A percentile compares a stretch with the other conserved stretches of the same genome.
These are phyloP conservation scores for Drosophila meridiana DNA, from an alignment of 2,888 invertebrate species.

Conservation along the genomic window DNA sequence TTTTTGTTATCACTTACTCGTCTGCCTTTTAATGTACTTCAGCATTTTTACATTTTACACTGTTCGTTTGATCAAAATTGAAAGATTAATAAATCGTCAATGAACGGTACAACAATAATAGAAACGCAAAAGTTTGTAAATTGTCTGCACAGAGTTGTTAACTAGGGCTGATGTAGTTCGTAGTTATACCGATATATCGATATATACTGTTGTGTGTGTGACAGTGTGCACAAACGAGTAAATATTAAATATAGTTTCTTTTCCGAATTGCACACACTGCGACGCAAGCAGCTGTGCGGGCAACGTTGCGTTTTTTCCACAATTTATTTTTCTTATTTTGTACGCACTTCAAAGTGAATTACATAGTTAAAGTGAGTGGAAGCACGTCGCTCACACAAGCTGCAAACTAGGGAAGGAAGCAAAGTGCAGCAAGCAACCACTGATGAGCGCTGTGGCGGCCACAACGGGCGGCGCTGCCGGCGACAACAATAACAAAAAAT, in stretches of 20 bases:
- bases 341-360: conserved; percentile 9
- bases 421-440: conserved; percentile 22
- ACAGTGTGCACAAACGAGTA: conserved; percentile 36
- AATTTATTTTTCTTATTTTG: conserved; percentile 2
- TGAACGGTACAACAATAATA: conserved; percentile 23
- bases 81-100: conserved; percentile 7
- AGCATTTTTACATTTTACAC: conserved; percentile 74
- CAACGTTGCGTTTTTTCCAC: conserved; percentile 56
- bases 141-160: conserved; percentile 19
- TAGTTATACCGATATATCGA: conserved; percentile 16
- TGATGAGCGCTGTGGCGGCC: conserved; percentile 45
- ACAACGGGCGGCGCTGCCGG: conserved; percentile 61
- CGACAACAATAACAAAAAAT: conserved; percentile 55
- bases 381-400: background rate
- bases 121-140: conserved; percentile 8
- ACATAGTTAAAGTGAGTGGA: conserved; percentile 18
- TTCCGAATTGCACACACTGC: conserved; percentile 36
- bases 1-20: conserved; percentile 61
- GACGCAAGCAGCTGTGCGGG: conserved; percentile 47
- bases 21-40: conserved; percentile 81
- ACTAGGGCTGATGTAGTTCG: conserved; percentile 5
- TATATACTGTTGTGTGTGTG: background rate
- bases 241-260: conserved; percentile 7
- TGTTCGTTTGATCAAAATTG: conserved; percentile 20
- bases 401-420: background rate